Conservation (phyloP, 1,140 invertebrate genomes). For the Episyrphus balteatus region DNA sequence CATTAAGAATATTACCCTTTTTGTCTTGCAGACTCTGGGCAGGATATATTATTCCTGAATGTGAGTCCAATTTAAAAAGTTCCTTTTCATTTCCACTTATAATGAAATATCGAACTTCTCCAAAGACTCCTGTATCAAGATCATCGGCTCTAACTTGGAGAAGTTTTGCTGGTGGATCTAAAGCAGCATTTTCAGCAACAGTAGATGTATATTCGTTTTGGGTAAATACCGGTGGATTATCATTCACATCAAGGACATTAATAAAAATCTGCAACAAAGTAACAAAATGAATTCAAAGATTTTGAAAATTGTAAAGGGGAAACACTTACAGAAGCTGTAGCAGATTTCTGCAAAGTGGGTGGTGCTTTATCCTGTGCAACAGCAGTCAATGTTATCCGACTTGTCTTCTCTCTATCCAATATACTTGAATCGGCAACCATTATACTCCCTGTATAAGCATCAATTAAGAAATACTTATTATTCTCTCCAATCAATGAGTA, state of each 20-base stretch:
- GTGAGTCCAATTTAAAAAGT: conserved; percentile 59
- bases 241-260: conserved; percentile 71
- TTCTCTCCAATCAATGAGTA: conserved; percentile 67
- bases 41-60: conserved; percentile 67
- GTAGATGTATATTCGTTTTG: conserved; percentile 62
- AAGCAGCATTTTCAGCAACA: conserved; percentile 69
- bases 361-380: conserved; percentile 70
- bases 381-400: conserved; percentile 63
- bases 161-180: conserved; percentile 65
- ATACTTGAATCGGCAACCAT: conserved; percentile 57
- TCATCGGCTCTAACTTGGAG: conserved; percentile 63
- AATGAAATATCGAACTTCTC: conserved; percentile 63
- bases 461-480: conserved; percentile 57
- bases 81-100: conserved; percentile 54
- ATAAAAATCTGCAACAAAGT: conserved; percentile 49
- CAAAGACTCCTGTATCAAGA: conserved; percentile 64
- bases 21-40: conserved; percentile 54
- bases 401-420: conserved; percentile 66
- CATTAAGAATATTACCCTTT: conserved; percentile 13
- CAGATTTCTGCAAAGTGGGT: conserved; percentile 49
- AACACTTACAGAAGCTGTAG: conserved; percentile 53
- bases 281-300: conserved; percentile 1
- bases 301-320: neutral
- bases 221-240: conserved; percentile 68
- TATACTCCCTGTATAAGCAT: conserved; percentile 62